A percentile compares a stretch with the other conserved stretches of the same genome.
Evolutionary conservation across 2,113 vertebrate species (phyloP).

Genomic region (Malurus alboscapulatus): DNA sequence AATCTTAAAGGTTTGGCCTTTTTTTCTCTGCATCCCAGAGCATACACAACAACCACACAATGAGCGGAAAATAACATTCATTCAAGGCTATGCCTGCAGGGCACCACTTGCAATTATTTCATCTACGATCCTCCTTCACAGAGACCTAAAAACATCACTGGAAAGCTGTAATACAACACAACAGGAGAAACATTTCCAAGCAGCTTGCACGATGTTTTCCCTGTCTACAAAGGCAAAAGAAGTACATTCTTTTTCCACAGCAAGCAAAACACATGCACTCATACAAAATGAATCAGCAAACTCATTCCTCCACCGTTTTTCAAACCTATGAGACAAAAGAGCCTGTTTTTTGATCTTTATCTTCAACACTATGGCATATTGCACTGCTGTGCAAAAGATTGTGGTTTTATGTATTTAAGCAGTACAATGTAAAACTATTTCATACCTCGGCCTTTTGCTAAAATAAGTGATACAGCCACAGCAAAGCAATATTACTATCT

Average conservation of each 20-base stretch:
- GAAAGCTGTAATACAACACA: not conserved
- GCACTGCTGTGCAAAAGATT: not conserved
- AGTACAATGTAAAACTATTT: not conserved
- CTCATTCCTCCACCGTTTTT: not conserved
- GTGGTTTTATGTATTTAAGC: not conserved
- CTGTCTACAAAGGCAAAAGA: not conserved
- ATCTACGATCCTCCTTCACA: not conserved
- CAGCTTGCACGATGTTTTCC: fast-evolving
- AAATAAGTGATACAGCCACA: not conserved
- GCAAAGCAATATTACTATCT: not conserved
- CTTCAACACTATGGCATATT: not conserved
- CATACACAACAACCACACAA: not conserved
- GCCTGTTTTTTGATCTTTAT: not conserved
- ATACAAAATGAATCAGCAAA: not conserved
- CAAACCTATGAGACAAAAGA: not conserved
- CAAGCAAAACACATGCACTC: not conserved
- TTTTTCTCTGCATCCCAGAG: not conserved
- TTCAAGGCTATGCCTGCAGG: not conserved
- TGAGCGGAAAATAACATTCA: not conserved
- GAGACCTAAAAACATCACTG: not conserved
- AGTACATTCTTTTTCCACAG: not conserved
- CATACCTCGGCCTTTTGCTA: not conserved
- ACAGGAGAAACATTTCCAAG: not conserved
- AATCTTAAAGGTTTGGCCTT: not conserved
- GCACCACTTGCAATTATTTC: not conserved